These are phyloP conservation scores for Labeo rohita DNA, from an alignment of 2,113 vertebrate species.

Conservation along the genomic window DNA sequence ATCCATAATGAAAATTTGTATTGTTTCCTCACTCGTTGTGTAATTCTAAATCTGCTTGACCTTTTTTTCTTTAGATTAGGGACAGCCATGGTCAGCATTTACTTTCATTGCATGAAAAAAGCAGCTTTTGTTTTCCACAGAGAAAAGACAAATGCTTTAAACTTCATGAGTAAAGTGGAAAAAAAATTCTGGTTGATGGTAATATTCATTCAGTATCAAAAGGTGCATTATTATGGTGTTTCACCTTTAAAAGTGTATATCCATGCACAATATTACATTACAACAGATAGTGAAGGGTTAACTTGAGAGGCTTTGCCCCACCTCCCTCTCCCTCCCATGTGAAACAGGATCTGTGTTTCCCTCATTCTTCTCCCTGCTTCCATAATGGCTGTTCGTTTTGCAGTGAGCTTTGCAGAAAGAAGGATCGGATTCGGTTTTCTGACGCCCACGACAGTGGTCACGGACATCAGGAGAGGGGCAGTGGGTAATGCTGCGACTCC, in stretches of 20 bases:
- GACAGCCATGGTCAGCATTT: background rate
- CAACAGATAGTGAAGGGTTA: conserved; percentile 59
- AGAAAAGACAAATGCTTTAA: background rate
- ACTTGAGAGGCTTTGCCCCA: conserved; percentile 50
- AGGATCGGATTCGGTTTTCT: conserved; percentile 23
- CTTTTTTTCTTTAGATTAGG: background rate
- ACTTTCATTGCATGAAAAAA: background rate
- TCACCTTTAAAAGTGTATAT: background rate
- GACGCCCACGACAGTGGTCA: background rate
- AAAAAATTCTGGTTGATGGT: background rate
- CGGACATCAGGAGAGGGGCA: background rate
- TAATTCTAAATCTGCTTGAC: background rate
- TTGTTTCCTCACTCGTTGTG: background rate
- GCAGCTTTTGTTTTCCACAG: background rate
- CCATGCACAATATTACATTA: background rate
- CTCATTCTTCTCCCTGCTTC: conserved; percentile 16
- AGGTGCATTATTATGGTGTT: background rate
- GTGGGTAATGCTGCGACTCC: conserved; percentile 35
- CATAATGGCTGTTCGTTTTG: conserved; percentile 62
- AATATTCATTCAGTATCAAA: background rate
- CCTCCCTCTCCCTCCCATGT: conserved; percentile 45
- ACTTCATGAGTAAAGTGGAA: background rate
- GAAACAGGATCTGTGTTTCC: conserved; percentile 43
- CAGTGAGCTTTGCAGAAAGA: background rate
- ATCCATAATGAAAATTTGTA: too few relatives aligned